Conservation (phyloP, 1,140 invertebrate species). For the Pteromalus puparum region DNA sequence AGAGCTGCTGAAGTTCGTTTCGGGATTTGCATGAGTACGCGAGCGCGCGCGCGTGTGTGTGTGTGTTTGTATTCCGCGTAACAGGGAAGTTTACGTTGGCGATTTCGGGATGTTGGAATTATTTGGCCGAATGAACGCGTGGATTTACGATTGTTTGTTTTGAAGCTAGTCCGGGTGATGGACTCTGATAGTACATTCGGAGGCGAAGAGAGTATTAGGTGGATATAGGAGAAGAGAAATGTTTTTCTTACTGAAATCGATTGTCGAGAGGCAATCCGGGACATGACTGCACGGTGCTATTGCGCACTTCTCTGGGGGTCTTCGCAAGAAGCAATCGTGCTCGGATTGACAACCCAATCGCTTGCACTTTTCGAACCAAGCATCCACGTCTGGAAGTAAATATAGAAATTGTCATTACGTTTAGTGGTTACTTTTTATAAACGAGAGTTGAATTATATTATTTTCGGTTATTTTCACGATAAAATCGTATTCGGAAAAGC, state of each 20-base stretch:
- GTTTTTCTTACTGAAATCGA: constrained; percentile 48
- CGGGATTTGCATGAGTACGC: no score
- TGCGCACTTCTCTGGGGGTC: constrained; percentile 54
- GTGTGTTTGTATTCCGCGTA: no score
- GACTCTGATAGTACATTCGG: background rate
- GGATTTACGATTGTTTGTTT: background rate
- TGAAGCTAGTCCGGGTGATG: background rate
- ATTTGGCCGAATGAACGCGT: background rate
- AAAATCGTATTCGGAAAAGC: background rate
- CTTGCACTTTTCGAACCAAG: constrained; percentile 60
- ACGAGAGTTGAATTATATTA: no score
- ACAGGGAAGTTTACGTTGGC: no score
- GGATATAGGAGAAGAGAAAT: background rate
- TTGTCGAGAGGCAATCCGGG: constrained; percentile 59
- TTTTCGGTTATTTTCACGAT: no score
- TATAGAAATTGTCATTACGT: no score
- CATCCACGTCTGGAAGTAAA: constrained; percentile 57
- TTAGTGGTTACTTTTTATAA: no score
- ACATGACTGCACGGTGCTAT: constrained; percentile 55
- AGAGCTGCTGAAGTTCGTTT: no score
- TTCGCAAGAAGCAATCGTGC: constrained; percentile 65
- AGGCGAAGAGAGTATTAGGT: background rate
- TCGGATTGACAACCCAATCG: constrained; percentile 62
- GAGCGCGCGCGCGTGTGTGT: no score
- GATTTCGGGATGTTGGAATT: background rate